phyloP scores from a whole-genome alignment of 1,140 invertebrate species.

The Aphidius gifuensis region DNA sequence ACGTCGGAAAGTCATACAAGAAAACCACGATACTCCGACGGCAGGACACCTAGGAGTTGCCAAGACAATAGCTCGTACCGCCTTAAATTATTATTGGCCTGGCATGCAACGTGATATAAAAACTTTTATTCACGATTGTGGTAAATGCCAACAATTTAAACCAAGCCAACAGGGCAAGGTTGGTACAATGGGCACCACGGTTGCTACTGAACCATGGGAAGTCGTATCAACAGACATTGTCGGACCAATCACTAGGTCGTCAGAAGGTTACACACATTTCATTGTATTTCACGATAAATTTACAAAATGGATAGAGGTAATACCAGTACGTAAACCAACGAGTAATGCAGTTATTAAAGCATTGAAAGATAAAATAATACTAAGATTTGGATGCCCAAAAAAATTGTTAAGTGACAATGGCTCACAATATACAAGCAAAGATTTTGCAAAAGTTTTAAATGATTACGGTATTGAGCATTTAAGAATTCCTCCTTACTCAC shows the following conservation, averaged over 20 bases:
- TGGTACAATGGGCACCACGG: slow-evolving; percentile 7
- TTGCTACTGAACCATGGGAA: slow-evolving; percentile 8
- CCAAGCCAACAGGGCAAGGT: neutral
- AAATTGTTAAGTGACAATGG: slow-evolving; percentile 4
- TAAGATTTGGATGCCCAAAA: slow-evolving; percentile 1
- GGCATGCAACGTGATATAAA: slow-evolving; percentile 28
- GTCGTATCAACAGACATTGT: slow-evolving; percentile 6
- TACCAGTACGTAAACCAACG: neutral
- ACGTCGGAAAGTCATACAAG: neutral
- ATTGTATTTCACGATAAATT: slow-evolving; percentile 16
- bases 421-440: neutral
- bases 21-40: slow-evolving; percentile 19
- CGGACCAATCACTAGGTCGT: slow-evolving; percentile 3
- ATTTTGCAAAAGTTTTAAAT: neutral
- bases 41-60: slow-evolving; percentile 29
- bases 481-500: slow-evolving; percentile 22
- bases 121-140: slow-evolving; percentile 16
- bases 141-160: slow-evolving; percentile 1
- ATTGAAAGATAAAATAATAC: neutral
- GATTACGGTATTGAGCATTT: slow-evolving; percentile 4
- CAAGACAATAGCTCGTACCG: slow-evolving; percentile 23
- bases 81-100: slow-evolving; percentile 29
- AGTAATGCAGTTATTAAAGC: neutral
- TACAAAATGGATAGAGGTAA: slow-evolving; percentile 12
- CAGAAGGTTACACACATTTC: neutral